A percentile compares a stretch with the other conserved stretches of the same genome.
Evolutionary conservation across 2,888 invertebrate species (phyloP).

Genomic region (Hydrotaea cyrtoneurina): DNA sequence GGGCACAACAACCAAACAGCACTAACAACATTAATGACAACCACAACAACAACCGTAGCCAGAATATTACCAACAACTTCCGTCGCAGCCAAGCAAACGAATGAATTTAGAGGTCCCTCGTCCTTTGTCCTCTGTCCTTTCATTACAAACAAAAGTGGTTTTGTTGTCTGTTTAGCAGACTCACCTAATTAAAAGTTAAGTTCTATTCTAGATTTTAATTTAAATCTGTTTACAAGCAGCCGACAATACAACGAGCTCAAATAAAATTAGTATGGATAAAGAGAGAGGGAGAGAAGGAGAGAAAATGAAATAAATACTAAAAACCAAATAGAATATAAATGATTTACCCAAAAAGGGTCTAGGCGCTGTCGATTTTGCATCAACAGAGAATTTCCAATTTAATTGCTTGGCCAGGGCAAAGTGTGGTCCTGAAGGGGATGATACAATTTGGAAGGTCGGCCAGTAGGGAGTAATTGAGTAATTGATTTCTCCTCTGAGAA

Average conservation of each 20-base stretch:
- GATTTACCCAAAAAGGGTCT: background rate
- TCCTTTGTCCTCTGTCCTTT: background rate
- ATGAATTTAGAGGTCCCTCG: too few relatives aligned
- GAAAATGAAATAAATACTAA: slow-evolving; percentile 18
- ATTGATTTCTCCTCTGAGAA: too few relatives aligned
- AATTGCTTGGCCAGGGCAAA: background rate
- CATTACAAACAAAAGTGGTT: too few relatives aligned
- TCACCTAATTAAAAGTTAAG: background rate
- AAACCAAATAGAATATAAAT: slow-evolving; percentile 50
- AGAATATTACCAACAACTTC: background rate
- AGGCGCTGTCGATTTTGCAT: background rate
- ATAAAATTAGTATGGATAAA: background rate
- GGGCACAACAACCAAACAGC: background rate
- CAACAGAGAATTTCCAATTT: slow-evolving; percentile 23
- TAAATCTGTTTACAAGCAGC: background rate
- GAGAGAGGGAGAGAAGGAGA: background rate
- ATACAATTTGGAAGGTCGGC: too few relatives aligned
- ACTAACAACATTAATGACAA: slow-evolving; percentile 17
- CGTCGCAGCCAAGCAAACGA: background rate
- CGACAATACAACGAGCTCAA: background rate
- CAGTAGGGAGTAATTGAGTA: too few relatives aligned
- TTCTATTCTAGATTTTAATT: background rate
- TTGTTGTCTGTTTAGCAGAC: too few relatives aligned
- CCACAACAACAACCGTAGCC: slow-evolving; percentile 2
- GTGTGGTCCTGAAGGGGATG: background rate